A percentile compares a stretch with the other conserved stretches of the same genome.
Conservation (phyloP, 2,113 vertebrate genomes). For the Picathartes gymnocephalus region DNA sequence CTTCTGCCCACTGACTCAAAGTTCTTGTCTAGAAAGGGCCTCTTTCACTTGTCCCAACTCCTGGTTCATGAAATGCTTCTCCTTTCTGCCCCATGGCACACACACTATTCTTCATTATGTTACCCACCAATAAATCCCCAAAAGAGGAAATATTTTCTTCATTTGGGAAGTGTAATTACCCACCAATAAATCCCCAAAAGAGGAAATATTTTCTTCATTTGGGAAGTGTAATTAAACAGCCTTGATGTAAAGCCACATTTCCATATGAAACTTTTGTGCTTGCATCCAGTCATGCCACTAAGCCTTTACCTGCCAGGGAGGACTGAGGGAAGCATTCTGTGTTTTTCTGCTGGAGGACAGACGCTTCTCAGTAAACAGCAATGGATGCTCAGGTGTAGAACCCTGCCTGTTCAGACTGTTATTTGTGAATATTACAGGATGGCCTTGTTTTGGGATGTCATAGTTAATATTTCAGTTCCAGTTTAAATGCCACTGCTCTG, state of each 20-base stretch:
- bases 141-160: background rate
- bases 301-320: background rate
- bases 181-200: background rate
- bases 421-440: background rate
- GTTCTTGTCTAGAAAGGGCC: background rate
- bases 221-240: background rate
- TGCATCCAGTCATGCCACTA: background rate
- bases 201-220: background rate
- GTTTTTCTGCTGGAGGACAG: background rate
- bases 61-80: background rate
- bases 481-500: background rate
- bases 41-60: background rate
- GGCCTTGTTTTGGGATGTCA: background rate
- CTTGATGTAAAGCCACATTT: background rate
- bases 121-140: background rate
- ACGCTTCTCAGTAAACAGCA: background rate
- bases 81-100: background rate
- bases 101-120: background rate
- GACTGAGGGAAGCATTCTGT: background rate
- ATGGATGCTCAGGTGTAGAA: background rate
- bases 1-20: background rate
- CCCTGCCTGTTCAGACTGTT: background rate
- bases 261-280: background rate
- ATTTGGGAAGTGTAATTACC: background rate
- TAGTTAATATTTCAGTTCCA: background rate